Evolutionary conservation across 1,140 invertebrate species (phyloP), one percentile per base, ranked within the genome.

Genomic region (Chironomus tepperi): DNA sequence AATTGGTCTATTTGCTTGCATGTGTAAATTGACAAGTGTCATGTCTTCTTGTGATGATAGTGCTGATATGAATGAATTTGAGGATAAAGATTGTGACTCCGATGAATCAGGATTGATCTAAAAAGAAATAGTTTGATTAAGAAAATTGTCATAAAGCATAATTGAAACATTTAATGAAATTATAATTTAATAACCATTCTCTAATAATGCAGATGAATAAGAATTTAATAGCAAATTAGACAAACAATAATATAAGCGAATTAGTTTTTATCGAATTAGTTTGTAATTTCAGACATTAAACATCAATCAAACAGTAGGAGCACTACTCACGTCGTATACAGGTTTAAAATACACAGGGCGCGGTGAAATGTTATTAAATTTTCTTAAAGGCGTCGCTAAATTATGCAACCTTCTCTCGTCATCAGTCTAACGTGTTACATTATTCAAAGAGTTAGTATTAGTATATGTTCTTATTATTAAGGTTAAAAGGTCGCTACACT

Each of bases 1-100:
- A 75, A 98, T 98, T 0, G 95, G 93, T 78, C 95, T 93, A 80
- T 97, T 96, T 8, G 97, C 89, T 84, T 98, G 96, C 88, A 95
- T 94, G 79, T 97, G 94, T 7, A 98, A 84, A 86, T 98, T 96
- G 0, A 98, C 93, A 74, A 97, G 83, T 2, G 94, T 93, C 79
- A 95, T 90, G 79, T 97, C 94, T 83, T 96, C 93, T 81, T 96
- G 94, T n/a, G 94, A 96, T 0, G 93, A 95, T 75, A 95, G 88
- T 3, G 95, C 95, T 0, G 94, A 97, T 74, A 94, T 93, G 78
- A 96, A 97, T 0, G 95, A 97, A 3, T 89, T 93, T 15, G 90
- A 92, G 5, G 92, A 93, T 2, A 93, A 86, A 1, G 91, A 93
- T 0, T 80, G 80, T 10, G 80, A 81, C 34, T 79, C 81, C 9